phyloP scores from a whole-genome alignment of 2,797 vertebrate genomes.

The Acridotheres tristis region DNA sequence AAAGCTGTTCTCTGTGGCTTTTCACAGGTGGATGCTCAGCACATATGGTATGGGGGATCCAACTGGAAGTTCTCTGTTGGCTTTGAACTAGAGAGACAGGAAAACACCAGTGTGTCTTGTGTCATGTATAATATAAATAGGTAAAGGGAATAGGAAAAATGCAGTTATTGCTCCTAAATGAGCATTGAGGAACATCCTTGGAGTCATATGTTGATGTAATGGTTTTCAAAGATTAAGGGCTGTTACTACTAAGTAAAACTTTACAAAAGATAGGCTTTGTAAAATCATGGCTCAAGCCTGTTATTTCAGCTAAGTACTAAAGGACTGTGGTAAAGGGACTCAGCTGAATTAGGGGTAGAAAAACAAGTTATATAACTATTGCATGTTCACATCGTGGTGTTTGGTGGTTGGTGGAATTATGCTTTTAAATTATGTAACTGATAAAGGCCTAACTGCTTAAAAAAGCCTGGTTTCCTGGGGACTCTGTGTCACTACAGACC shows the following conservation, averaged over 20 bases:
- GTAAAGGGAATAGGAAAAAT: neutral
- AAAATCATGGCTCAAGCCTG: neutral
- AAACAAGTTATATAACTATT: neutral
- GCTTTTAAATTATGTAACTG: neutral
- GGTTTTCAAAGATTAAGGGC: neutral
- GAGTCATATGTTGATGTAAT: neutral
- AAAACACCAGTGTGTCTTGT: neutral
- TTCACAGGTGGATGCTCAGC: neutral
- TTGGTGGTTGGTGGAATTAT: neutral
- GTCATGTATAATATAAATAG: neutral
- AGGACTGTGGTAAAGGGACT: neutral
- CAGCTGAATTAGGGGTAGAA: neutral
- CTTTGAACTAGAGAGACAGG: neutral
- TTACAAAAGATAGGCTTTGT: neutral
- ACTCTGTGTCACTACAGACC: too few relatives aligned
- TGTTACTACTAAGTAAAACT: neutral
- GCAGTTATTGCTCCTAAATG: neutral
- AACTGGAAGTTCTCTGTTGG: neutral
- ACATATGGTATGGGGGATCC: neutral
- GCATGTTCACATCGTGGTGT: fast-evolving
- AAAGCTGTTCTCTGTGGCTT: neutral
- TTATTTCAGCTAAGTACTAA: neutral
- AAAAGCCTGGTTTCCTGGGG: neutral
- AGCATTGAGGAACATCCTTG: neutral
- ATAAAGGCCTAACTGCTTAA: neutral